Percentiles rank a stretch among this genome's conserved stretches.
Conservation (phyloP, 1,140 invertebrate genomes). For the Drosophila navojoa region DNA sequence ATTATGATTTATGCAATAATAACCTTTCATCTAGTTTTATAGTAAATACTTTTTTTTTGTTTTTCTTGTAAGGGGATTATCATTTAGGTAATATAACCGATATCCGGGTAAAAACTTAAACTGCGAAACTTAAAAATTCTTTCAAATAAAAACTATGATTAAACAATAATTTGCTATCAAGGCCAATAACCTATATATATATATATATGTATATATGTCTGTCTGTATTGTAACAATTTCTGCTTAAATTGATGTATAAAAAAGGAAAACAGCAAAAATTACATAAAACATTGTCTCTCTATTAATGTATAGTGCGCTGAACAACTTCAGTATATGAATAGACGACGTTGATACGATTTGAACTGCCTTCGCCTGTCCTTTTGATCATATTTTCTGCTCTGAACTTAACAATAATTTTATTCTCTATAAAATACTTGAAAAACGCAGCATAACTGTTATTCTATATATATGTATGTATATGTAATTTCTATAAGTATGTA, state of each 20-base stretch:
- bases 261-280: conserved; percentile 42
- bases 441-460: conserved; percentile 26
- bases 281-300: conserved; percentile 20
- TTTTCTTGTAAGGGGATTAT: conserved; percentile 43
- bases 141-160: conserved; percentile 26
- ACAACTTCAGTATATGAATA: neutral
- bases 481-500: conserved; percentile 3
- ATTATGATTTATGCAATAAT: conserved; percentile 67
- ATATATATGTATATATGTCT: conserved; percentile 30
- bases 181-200: conserved; percentile 49
- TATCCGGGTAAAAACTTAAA: conserved; percentile 32
- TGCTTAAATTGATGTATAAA: conserved; percentile 38
- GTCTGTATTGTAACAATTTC: conserved; percentile 28
- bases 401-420: conserved; percentile 32
- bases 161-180: conserved; percentile 69
- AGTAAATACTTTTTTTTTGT: conserved; percentile 63
- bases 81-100: conserved; percentile 37
- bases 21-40: conserved; percentile 75
- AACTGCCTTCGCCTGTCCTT: conserved; percentile 5
- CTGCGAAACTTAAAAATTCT: conserved; percentile 48
- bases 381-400: conserved; percentile 15
- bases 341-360: conserved; percentile 5
- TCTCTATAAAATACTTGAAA: conserved; percentile 69
- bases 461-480: neutral
- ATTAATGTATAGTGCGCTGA: conserved; percentile 17